These are phyloP conservation scores for Podotricha telesiphe DNA, from an alignment of 2,888 invertebrate genomes.

Conservation along the genomic window DNA sequence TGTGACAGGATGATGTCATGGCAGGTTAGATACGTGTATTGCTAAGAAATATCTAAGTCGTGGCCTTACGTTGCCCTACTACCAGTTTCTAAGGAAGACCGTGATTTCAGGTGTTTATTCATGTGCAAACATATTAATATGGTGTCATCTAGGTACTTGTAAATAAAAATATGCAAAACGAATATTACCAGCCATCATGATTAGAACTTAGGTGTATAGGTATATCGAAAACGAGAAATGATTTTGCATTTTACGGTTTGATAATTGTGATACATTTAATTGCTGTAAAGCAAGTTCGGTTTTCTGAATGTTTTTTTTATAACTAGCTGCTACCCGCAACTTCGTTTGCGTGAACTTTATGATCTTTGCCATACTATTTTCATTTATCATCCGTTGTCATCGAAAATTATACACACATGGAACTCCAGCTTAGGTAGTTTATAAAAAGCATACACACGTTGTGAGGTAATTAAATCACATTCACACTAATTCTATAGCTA, in stretches of 20 bases:
- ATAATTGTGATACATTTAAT: background rate
- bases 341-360: no score
- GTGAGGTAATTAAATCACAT: no score
- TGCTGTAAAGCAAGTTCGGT: background rate
- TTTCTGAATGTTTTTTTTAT: no score
- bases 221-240: background rate
- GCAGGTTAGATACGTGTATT: constrained; percentile 42
- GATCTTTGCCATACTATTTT: no score
- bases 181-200: background rate
- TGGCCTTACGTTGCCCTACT: constrained; percentile 41
- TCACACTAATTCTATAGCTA: no score
- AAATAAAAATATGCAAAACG: constrained; percentile 35
- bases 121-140: constrained; percentile 31
- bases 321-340: no score
- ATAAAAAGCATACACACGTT: no score
- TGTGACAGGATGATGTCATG: constrained; percentile 50
- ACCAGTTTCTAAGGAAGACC: constrained; percentile 43
- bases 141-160: constrained; percentile 36
- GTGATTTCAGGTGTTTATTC: constrained; percentile 39
- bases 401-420: no score
- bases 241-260: background rate
- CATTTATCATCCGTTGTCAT: no score
- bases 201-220: background rate
- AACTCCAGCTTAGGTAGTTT: no score
- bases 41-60: constrained; percentile 43